These are phyloP conservation scores for Serranus cabrilla DNA, from an alignment of 2,797 vertebrate genomes.

Conservation along the genomic window DNA sequence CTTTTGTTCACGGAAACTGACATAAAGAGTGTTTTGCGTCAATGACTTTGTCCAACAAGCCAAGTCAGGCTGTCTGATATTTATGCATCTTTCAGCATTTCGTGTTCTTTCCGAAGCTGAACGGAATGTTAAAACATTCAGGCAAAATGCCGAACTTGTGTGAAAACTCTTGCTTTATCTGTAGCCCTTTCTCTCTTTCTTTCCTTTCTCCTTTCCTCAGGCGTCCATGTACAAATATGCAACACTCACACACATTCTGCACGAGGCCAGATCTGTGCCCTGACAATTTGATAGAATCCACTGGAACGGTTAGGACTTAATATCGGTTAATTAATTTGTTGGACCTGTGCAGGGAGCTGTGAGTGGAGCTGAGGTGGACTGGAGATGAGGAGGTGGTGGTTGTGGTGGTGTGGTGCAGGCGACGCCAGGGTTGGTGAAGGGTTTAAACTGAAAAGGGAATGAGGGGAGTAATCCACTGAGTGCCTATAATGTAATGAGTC, in stretches of 20 bases:
- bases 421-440: constrained; percentile 47
- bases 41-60: constrained; percentile 17
- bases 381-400: constrained; percentile 35
- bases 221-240: not conserved
- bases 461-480: constrained; percentile 83
- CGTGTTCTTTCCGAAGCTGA: not conserved
- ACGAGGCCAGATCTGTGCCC: constrained; percentile 60
- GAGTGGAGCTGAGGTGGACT: constrained; percentile 44
- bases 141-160: not conserved
- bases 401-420: constrained; percentile 1
- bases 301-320: constrained; percentile 69
- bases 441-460: constrained; percentile 72
- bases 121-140: constrained; percentile 4
- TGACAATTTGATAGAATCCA: constrained; percentile 65
- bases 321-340: constrained; percentile 78
- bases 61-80: constrained; percentile 6
- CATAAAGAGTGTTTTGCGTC: constrained; percentile 10
- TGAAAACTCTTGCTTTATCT: not conserved
- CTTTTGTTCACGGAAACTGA: constrained; percentile 43
- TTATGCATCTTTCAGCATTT: constrained; percentile 3
- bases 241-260: constrained; percentile 13
- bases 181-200: not conserved
- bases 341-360: constrained; percentile 53
- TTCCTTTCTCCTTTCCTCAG: not conserved
- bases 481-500: constrained; percentile 85